Evolutionary conservation across 2,797 vertebrate genomes (phyloP).

Genomic region (Cephalopachus bancanus): DNA sequence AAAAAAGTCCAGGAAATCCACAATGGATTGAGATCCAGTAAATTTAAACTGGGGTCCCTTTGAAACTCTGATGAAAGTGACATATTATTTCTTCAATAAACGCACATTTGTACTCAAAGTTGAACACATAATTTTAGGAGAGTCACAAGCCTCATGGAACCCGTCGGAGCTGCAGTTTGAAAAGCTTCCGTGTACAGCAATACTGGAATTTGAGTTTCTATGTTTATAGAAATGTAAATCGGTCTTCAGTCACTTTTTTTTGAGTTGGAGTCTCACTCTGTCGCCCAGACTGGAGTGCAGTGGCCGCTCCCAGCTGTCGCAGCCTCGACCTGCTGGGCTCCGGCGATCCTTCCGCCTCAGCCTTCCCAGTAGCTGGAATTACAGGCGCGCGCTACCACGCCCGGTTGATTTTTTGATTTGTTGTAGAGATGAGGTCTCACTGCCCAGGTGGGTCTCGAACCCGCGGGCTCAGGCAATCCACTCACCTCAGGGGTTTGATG

Average conservation of each 20-base stretch:
- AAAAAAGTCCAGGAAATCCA: too few species aligned
- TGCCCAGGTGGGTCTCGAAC: too few species aligned
- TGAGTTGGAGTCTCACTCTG: too few species aligned
- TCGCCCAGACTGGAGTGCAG: too few species aligned
- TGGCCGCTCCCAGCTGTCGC: too few species aligned
- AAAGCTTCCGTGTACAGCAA: background rate
- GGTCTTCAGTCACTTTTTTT: background rate
- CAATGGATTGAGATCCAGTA: rapidly evolving
- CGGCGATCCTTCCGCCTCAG: too few species aligned
- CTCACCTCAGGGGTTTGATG: background rate
- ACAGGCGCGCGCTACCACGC: too few species aligned
- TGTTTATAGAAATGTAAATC: background rate
- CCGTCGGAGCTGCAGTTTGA: background rate
- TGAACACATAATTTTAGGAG: background rate
- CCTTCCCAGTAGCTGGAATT: too few species aligned
- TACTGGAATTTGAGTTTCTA: background rate
- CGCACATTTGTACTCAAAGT: background rate
- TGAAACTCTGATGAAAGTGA: background rate
- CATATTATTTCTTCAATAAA: background rate
- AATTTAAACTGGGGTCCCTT: background rate
- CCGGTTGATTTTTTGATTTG: too few species aligned
- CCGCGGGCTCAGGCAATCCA: too few species aligned
- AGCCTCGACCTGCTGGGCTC: too few species aligned
- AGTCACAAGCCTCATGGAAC: background rate
- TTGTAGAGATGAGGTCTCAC: too few species aligned